These are phyloP conservation scores for Lordiphosa mommai DNA, from an alignment of 1,140 invertebrate genomes.

Conservation along the genomic window DNA sequence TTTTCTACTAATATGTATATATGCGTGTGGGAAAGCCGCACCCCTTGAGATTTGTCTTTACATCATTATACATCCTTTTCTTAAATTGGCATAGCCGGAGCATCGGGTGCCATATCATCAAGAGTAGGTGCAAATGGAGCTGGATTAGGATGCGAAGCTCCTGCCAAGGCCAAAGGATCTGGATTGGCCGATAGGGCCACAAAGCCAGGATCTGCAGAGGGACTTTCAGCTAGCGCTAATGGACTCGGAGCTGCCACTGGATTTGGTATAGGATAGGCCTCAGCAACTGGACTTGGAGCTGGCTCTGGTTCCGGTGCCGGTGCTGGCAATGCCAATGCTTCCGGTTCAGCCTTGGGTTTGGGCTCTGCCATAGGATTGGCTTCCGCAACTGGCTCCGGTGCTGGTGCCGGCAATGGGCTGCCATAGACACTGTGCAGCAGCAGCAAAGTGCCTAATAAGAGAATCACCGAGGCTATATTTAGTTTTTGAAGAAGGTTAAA, in stretches of 20 bases:
- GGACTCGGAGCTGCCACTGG: not conserved
- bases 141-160: no score
- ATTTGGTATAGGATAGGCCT: not conserved
- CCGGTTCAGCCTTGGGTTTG: slow-evolving; percentile 3
- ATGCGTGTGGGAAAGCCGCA: not conserved
- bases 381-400: slow-evolving; percentile 1
- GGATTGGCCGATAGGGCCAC: slow-evolving; percentile 16
- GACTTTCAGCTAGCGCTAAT: not conserved
- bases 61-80: no score
- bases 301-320: slow-evolving; percentile 8
- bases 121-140: not conserved
- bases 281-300: not conserved
- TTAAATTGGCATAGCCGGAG: not conserved
- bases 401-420: not conserved
- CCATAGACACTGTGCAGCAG: slow-evolving; percentile 43
- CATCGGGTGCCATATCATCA: slow-evolving; percentile 2
- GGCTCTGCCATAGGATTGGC: slow-evolving; percentile 6
- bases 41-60: no score
- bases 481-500: slow-evolving; percentile 31
- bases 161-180: not conserved
- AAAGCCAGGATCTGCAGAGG: not conserved
- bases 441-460: slow-evolving; percentile 43
- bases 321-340: no score
- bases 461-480: slow-evolving; percentile 33
- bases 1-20: not conserved